A percentile compares a stretch with the other conserved stretches of the same genome.
phyloP scores from a whole-genome alignment of 2,113 vertebrate species.

The Euleptes europaea region DNA sequence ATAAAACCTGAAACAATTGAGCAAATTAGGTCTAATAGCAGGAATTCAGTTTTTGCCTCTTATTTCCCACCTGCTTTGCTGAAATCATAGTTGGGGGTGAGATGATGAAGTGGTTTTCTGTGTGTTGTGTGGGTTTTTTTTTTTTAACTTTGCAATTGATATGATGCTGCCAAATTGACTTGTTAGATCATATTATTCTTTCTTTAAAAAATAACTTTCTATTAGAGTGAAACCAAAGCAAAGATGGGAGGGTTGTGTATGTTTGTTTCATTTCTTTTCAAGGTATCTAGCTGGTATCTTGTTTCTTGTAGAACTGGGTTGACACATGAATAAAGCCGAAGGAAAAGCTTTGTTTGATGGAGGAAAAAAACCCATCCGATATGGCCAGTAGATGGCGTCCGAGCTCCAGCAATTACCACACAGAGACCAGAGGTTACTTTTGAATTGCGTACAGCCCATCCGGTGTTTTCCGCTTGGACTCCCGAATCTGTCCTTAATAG shows the following conservation, averaged over 20 bases:
- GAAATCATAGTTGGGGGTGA: background rate
- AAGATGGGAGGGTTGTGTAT: background rate
- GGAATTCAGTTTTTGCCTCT: background rate
- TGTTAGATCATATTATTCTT: constrained; percentile 1
- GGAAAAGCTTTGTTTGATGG: background rate
- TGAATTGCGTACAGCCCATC: background rate
- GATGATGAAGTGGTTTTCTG: background rate
- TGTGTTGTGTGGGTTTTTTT: background rate
- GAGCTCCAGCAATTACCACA: constrained; percentile 51
- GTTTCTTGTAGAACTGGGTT: constrained; percentile 17
- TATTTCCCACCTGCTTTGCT: background rate
- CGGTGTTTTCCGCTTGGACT: constrained; percentile 2
- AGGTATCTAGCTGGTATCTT: constrained; percentile 57
- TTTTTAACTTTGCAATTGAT: constrained; percentile 5
- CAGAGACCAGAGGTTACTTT: background rate
- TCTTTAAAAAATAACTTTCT: background rate
- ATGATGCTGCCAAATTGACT: constrained; percentile 16
- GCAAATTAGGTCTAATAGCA: background rate
- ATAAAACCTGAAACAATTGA: background rate
- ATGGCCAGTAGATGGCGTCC: constrained; percentile 71
- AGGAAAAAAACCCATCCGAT: background rate
- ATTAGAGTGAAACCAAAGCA: constrained; percentile 67
- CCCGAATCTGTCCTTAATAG: constrained; percentile 14
- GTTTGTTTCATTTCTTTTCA: constrained; percentile 38
- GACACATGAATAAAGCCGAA: background rate